Conservation (phyloP, 2,113 vertebrate genomes). For the Excalfactoria chinensis region DNA sequence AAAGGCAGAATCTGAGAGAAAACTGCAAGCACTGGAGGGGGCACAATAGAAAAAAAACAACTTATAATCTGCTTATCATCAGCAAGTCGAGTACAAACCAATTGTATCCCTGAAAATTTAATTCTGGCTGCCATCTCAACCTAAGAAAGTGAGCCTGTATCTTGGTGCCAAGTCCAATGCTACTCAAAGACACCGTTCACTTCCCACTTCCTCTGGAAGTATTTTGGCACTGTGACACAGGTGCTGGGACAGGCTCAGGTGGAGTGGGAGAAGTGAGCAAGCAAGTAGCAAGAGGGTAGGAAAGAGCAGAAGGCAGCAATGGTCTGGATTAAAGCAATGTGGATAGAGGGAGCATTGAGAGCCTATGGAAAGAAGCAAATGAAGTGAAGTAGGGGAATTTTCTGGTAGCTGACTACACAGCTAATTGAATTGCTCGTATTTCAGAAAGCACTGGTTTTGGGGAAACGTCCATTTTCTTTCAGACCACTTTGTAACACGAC, state of each 20-base stretch:
- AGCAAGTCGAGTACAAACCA: background rate
- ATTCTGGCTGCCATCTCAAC: background rate
- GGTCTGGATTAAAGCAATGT: background rate
- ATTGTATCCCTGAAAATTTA: background rate
- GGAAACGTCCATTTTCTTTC: background rate
- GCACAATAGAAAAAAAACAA: background rate
- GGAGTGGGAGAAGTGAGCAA: background rate
- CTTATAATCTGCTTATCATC: background rate
- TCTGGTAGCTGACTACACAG: background rate
- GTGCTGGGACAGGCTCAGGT: fast-evolving
- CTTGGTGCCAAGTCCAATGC: background rate
- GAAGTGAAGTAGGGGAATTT: background rate
- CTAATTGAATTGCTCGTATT: background rate
- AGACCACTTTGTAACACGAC: fast-evolving
- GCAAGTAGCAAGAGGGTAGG: background rate
- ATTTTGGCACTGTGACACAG: background rate
- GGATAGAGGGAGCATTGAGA: background rate
- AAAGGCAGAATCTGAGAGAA: background rate
- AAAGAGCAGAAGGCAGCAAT: fast-evolving
- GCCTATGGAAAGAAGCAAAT: background rate
- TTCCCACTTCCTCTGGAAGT: background rate
- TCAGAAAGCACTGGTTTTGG: background rate
- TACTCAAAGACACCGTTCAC: background rate
- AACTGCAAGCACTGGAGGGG: background rate
- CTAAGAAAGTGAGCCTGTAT: background rate